Conservation (phyloP, 2,888 invertebrate genomes). For the Parasteatoda lunata region DNA sequence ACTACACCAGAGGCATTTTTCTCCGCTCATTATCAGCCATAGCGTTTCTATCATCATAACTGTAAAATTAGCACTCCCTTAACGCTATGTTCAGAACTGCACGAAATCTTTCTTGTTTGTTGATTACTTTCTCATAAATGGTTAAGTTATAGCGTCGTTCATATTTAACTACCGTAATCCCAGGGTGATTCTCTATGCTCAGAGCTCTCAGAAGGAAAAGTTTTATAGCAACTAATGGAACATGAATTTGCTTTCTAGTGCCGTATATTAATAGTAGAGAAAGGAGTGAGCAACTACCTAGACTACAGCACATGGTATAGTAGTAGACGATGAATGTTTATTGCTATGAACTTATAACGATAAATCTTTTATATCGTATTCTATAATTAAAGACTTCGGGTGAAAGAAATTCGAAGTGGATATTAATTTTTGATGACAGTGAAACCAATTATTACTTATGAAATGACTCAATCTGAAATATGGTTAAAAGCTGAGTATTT, state of each 20-base stretch:
- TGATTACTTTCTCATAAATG: conserved; percentile 47
- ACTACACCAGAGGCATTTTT: no score
- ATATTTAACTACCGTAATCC: conserved; percentile 62
- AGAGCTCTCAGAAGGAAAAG: conserved; percentile 38
- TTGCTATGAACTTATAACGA: conserved; percentile 58
- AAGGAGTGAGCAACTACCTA: conserved; percentile 8
- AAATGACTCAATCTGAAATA: no score
- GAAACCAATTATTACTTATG: no score
- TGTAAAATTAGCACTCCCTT: conserved; percentile 17
- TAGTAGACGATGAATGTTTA: conserved; percentile 50
- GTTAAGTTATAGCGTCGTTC: conserved; percentile 49
- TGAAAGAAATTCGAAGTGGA: no score
- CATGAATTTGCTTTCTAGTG: conserved; percentile 43
- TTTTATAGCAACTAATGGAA: conserved; percentile 62
- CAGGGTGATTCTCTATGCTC: conserved; percentile 24
- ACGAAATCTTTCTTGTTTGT: conserved; percentile 8
- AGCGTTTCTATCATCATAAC: neutral
- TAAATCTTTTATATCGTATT: conserved; percentile 38
- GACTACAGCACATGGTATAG: conserved; percentile 23
- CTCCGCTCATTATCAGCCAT: conserved; percentile 9
- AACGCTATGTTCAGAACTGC: conserved; percentile 9
- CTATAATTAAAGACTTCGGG: conserved; percentile 37
- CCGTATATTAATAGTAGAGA: conserved; percentile 36
- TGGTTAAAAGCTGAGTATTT: no score
- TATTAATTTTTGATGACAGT: no score